Evolutionary conservation across 2,113 vertebrate species (phyloP).

Genomic region (Carollia perspicillata): DNA sequence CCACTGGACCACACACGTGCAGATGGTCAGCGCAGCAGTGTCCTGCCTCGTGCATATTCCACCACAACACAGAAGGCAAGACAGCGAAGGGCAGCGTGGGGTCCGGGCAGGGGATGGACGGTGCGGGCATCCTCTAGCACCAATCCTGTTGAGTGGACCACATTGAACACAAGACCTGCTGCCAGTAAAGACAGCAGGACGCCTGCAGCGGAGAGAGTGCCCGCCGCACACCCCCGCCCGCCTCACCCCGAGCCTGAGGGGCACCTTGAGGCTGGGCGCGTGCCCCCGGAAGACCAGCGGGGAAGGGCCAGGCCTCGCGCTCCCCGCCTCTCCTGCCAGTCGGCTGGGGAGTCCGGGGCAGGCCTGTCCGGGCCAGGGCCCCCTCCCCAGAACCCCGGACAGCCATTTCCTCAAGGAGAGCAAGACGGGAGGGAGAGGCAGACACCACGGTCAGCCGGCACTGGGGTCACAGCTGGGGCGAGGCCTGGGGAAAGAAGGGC

Average conservation of each 20-base stretch:
- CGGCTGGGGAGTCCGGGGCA: neutral
- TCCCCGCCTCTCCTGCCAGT: neutral
- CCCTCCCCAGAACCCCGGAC: no score
- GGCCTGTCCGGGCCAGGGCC: neutral
- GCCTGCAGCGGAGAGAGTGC: neutral
- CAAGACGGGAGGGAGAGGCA: neutral
- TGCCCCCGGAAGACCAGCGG: neutral
- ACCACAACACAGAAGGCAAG: neutral
- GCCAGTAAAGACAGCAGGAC: neutral
- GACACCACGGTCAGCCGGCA: no score
- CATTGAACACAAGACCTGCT: no score
- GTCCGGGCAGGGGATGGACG: neutral
- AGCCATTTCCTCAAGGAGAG: neutral
- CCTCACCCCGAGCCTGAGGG: neutral
- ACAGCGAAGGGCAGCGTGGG: neutral
- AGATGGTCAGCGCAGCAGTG: neutral
- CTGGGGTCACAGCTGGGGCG: neutral
- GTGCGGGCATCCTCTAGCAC: fast-evolving
- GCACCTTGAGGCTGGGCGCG: neutral
- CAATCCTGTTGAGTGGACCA: neutral
- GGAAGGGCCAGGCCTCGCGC: neutral
- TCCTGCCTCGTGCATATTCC: no score
- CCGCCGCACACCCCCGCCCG: neutral
- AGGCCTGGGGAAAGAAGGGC: neutral
- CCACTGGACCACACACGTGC: no score